Percentiles rank a stretch among this genome's conserved stretches.
phyloP scores from a whole-genome alignment of 2,797 vertebrate species.

The Atherinosoma microstoma region DNA sequence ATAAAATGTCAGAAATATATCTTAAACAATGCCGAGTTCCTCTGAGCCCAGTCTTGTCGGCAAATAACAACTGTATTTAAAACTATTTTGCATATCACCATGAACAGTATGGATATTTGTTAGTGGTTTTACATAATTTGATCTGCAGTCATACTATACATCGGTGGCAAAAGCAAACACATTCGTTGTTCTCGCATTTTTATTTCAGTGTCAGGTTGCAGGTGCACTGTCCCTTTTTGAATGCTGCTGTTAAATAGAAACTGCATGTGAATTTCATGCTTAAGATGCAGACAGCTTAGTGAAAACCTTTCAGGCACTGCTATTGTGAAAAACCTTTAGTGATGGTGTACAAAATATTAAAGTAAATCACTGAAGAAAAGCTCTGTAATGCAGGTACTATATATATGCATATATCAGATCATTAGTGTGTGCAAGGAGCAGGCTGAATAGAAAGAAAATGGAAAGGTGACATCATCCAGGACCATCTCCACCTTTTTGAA shows the following conservation, averaged over 20 bases:
- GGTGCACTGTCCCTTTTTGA: background rate
- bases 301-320: background rate
- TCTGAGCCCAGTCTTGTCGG: too few species aligned
- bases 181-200: background rate
- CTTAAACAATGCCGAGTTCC: too few species aligned
- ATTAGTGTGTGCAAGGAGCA: background rate
- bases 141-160: background rate
- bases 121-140: background rate
- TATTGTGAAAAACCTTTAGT: background rate
- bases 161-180: background rate
- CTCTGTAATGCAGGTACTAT: too few species aligned
- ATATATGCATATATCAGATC: background rate
- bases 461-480: constrained; percentile 32
- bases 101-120: background rate
- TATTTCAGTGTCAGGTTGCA: constrained; percentile 9
- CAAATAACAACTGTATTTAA: background rate
- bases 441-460: too few species aligned
- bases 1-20: background rate
- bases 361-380: background rate
- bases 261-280: background rate
- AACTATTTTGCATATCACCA: background rate
- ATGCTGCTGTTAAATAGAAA: background rate
- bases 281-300: background rate
- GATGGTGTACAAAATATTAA: background rate
- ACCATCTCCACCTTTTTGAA: background rate